phyloP scores from a whole-genome alignment of 35 echinoderm and acorn worm genomes.

The Heliocidaris tuberculata region DNA sequence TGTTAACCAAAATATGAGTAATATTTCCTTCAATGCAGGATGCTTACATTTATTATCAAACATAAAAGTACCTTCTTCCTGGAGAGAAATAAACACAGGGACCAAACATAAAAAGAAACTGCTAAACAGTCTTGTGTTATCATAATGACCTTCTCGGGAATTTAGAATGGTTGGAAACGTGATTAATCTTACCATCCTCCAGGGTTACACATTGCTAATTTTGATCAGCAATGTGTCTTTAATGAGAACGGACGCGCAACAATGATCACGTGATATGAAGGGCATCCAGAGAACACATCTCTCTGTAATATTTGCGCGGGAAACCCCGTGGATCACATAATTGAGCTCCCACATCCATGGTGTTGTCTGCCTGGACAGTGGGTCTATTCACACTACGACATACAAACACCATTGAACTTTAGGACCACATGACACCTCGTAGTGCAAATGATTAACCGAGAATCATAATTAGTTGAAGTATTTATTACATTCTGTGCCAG shows the following conservation, averaged over 20 bases:
- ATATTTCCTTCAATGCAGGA: not conserved
- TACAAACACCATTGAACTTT: not conserved
- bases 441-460: too few relatives aligned
- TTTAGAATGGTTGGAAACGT: not conserved
- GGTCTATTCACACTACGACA: not conserved
- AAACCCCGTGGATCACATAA: slow-evolving; percentile 26
- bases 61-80: not conserved
- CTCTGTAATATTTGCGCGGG: slow-evolving; percentile 41
- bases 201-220: not conserved
- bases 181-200: not conserved
- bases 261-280: slow-evolving; percentile 12
- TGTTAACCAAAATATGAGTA: not conserved
- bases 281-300: slow-evolving; percentile 29
- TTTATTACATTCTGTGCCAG: too few relatives aligned
- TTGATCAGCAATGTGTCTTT: not conserved
- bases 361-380: slow-evolving; percentile 10
- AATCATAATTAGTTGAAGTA: too few relatives aligned
- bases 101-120: not conserved
- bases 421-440: too few relatives aligned
- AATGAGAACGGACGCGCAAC: slow-evolving; percentile 32
- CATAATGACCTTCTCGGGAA: not conserved
- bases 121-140: not conserved
- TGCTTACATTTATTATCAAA: not conserved
- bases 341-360: not conserved
- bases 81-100: not conserved